These are phyloP conservation scores for Dendropsophus ebraccatus DNA, from an alignment of 2,113 vertebrate species.

Conservation along the genomic window DNA sequence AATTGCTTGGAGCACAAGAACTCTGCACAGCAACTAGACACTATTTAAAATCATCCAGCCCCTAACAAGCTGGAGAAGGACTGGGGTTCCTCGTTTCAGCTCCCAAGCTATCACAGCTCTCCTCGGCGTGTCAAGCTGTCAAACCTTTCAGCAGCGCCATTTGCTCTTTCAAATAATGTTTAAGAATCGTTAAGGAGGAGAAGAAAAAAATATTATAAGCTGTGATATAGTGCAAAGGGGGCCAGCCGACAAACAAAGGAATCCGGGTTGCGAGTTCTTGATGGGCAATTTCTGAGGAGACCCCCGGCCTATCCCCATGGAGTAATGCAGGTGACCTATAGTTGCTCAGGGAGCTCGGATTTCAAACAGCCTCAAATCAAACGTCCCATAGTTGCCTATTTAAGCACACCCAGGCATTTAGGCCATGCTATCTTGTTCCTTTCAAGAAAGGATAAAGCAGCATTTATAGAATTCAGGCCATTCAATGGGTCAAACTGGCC, in stretches of 20 bases:
- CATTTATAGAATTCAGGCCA: conserved; percentile 89
- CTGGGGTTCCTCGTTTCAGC: conserved; percentile 61
- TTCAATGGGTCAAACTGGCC: conserved; percentile 88
- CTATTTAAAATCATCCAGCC: conserved; percentile 64
- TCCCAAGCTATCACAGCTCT: conserved; percentile 73
- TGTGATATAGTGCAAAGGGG: conserved; percentile 77
- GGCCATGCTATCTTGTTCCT: conserved; percentile 83
- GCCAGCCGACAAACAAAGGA: conserved; percentile 77
- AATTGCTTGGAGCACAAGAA: conserved; percentile 68
- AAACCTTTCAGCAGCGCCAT: conserved; percentile 77
- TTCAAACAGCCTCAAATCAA: conserved; percentile 84
- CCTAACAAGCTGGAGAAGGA: conserved; percentile 69
- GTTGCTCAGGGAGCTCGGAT: conserved; percentile 78
- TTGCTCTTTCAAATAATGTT: conserved; percentile 84
- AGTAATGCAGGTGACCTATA: conserved; percentile 84
- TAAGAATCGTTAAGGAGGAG: conserved; percentile 77
- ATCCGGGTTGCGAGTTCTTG: conserved; percentile 81
- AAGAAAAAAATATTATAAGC: conserved; percentile 71
- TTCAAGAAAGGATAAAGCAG: conserved; percentile 85
- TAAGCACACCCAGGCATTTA: conserved; percentile 87
- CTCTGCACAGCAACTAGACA: conserved; percentile 70
- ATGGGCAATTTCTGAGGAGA: conserved; percentile 77
- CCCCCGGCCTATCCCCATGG: conserved; percentile 74
- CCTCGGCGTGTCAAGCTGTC: conserved; percentile 80
- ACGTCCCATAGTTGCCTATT: conserved; percentile 80